These are phyloP conservation scores for Dipodomys stephensi DNA, from an alignment of 2,113 vertebrate species.

Conservation along the genomic window DNA sequence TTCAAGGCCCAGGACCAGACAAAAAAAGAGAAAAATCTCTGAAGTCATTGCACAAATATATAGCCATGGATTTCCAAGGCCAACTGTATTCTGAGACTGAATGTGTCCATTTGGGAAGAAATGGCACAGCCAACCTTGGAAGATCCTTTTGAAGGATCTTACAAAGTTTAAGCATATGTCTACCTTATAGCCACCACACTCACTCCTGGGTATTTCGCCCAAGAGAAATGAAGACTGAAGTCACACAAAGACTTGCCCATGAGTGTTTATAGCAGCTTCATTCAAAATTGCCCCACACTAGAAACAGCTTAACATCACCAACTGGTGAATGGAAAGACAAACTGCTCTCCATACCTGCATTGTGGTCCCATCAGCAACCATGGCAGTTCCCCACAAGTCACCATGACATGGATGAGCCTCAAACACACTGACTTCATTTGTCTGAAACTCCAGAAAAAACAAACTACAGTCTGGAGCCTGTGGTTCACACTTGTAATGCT, in stretches of 20 bases:
- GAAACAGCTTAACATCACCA: neutral
- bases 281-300: too few relatives aligned
- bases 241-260: too few relatives aligned
- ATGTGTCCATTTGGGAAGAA: neutral
- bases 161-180: neutral
- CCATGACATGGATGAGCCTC: neutral
- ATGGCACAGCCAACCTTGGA: neutral
- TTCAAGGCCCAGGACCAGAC: too few relatives aligned
- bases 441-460: neutral
- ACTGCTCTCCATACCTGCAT: too few relatives aligned
- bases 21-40: neutral
- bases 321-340: neutral
- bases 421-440: neutral
- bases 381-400: neutral
- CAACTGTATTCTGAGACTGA: neutral
- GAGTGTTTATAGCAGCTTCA: too few relatives aligned
- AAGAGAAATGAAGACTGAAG: neutral
- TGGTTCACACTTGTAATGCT: too few relatives aligned
- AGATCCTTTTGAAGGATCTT: neutral
- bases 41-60: neutral
- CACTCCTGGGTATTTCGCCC: neutral
- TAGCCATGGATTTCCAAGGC: neutral
- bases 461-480: neutral
- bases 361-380: neutral
- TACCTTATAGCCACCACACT: neutral